phyloP scores from a whole-genome alignment of 2,888 invertebrate species.

The Drosophila birchii region DNA sequence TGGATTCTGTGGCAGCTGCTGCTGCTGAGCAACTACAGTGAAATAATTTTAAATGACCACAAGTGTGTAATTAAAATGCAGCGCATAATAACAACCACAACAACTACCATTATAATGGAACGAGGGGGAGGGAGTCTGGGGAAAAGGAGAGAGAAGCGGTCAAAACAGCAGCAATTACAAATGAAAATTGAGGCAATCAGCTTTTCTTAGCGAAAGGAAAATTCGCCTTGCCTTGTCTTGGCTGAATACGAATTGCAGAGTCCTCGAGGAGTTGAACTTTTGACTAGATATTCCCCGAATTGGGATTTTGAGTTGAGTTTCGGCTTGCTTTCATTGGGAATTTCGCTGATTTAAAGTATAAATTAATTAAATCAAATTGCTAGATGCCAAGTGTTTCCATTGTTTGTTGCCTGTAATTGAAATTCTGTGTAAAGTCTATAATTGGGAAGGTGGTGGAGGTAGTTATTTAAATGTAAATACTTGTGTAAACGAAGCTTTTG shows the following conservation, averaged over 20 bases:
- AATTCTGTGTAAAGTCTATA: not conserved
- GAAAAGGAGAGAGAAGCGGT: not conserved
- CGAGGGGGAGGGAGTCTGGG: not conserved
- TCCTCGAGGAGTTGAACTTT: conserved; percentile 43
- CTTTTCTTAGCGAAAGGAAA: conserved; percentile 42
- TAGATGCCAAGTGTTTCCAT: conserved; percentile 18
- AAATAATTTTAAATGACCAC: conserved; percentile 79
- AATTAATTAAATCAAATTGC: conserved; percentile 27
- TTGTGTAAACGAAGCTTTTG: not conserved
- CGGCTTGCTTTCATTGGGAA: conserved; percentile 10
- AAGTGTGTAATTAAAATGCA: conserved; percentile 78
- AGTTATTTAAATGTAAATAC: not conserved
- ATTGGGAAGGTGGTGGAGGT: not conserved
- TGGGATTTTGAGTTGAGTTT: conserved; percentile 14
- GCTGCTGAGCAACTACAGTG: conserved; percentile 61
- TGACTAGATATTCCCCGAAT: conserved; percentile 24
- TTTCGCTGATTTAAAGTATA: conserved; percentile 26
- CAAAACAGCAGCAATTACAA: conserved; percentile 38
- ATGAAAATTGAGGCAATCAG: conserved; percentile 63
- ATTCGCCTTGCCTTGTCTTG: conserved; percentile 20
- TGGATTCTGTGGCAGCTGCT: conserved; percentile 68
- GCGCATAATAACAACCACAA: conserved; percentile 65
- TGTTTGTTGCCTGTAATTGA: conserved; percentile 27
- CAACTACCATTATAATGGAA: conserved; percentile 42
- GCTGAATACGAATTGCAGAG: conserved; percentile 18